phyloP scores from a whole-genome alignment of 2,113 vertebrate genomes.

The Cygnus buccinator region DNA sequence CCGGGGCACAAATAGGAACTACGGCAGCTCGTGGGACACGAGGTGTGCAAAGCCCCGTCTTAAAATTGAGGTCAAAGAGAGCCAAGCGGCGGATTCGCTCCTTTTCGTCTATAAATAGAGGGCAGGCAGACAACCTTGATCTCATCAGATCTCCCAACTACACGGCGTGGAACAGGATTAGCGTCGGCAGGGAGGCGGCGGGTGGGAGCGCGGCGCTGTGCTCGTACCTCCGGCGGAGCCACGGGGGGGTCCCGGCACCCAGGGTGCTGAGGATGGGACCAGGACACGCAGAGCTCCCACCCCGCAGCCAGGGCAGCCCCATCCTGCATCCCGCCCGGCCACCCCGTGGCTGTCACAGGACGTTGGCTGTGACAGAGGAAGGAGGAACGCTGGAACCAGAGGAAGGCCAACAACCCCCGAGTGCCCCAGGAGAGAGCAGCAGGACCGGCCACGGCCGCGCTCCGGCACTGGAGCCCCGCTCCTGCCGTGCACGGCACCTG shows the following conservation, averaged over 20 bases:
- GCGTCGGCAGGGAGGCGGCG: background rate
- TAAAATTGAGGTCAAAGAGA: background rate
- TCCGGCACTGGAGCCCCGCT: background rate
- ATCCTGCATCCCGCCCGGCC: background rate
- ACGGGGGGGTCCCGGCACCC: background rate
- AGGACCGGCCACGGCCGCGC: too few relatives aligned
- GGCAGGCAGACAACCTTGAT: slow-evolving; percentile 29
- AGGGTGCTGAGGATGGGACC: background rate
- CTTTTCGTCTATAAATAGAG: background rate
- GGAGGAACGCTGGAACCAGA: too few relatives aligned
- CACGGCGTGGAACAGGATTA: slow-evolving; percentile 59
- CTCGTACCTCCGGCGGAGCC: background rate
- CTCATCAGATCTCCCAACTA: slow-evolving; percentile 63
- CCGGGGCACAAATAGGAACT: background rate
- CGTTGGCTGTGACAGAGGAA: too few relatives aligned
- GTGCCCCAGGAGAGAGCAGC: background rate
- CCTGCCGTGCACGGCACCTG: background rate
- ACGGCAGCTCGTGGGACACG: too few relatives aligned
- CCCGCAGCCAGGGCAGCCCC: background rate
- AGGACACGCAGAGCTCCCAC: background rate
- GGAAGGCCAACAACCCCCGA: too few relatives aligned
- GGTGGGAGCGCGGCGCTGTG: background rate
- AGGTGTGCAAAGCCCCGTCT: background rate
- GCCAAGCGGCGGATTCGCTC: background rate
- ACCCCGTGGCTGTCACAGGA: background rate